phyloP scores from a whole-genome alignment of 2,113 vertebrate genomes.

The Bos javanicus region DNA sequence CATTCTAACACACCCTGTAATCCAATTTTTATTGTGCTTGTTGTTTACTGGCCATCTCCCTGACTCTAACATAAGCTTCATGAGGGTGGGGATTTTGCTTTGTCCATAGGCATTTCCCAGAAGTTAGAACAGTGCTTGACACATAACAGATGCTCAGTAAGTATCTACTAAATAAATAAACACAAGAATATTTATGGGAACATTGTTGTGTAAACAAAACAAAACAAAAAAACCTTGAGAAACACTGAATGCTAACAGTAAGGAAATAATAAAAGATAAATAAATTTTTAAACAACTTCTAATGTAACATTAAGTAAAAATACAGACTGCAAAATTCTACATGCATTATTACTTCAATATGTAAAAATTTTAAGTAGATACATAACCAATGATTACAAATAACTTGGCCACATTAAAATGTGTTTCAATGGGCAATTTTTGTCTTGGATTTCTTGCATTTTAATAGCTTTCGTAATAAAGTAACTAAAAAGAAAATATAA shows the following conservation, averaged over 20 bases:
- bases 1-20: neutral
- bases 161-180: neutral
- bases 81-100: neutral
- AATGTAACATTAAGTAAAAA: neutral
- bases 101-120: neutral
- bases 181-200: neutral
- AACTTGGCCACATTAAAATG: neutral
- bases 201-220: neutral
- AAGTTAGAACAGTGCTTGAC: neutral
- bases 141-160: neutral
- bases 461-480: neutral
- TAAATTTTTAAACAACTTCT: neutral
- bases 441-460: slow-evolving; percentile 8
- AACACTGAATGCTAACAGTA: neutral
- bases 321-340: neutral
- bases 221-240: neutral
- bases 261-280: neutral
- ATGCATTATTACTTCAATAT: neutral
- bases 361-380: neutral
- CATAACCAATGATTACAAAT: neutral
- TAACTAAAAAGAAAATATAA: slow-evolving; percentile 8
- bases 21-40: neutral
- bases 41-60: neutral
- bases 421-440: neutral
- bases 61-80: neutral